A percentile compares a stretch with the other conserved stretches of the same genome.
Evolutionary conservation across 2,113 vertebrate species (phyloP).

Genomic region (Poeciliopsis turrubarensis): DNA sequence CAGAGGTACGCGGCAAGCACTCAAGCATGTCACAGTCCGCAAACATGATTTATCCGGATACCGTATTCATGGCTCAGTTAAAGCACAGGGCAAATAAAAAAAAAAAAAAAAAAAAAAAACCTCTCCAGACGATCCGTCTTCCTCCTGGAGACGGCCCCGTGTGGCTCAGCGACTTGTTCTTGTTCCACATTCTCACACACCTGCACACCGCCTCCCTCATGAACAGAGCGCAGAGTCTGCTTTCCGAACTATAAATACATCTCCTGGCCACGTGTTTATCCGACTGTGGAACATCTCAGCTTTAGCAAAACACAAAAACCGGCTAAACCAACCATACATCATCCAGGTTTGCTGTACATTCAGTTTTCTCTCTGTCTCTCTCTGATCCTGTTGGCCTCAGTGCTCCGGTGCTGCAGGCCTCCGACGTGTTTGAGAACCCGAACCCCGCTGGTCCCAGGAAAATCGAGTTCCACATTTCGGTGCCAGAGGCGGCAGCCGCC

Average conservation of each 20-base stretch:
- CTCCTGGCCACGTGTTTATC: slow-evolving; percentile 23
- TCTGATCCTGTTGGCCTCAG: slow-evolving; percentile 70
- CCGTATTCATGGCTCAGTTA: slow-evolving; percentile 40
- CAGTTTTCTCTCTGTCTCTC: slow-evolving; percentile 21
- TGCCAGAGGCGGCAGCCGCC: slow-evolving; percentile 77
- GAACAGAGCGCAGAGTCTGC: slow-evolving; percentile 31
- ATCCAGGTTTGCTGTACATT: slow-evolving; percentile 39
- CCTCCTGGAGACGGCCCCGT: slow-evolving; percentile 48
- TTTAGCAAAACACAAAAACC: slow-evolving; percentile 29
- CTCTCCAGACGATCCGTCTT: slow-evolving; percentile 40
- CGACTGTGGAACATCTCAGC: slow-evolving; percentile 47
- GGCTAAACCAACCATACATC: slow-evolving; percentile 8
- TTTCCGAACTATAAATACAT: slow-evolving; percentile 52
- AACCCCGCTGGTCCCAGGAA: slow-evolving; percentile 85
- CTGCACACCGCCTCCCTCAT: slow-evolving; percentile 37
- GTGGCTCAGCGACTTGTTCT: slow-evolving; percentile 17
- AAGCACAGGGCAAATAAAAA: slow-evolving; percentile 23
- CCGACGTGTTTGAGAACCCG: slow-evolving; percentile 94
- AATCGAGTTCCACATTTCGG: slow-evolving; percentile 93
- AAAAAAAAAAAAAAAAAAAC: no score
- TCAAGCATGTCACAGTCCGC: slow-evolving; percentile 57
- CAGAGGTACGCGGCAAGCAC: slow-evolving; percentile 83
- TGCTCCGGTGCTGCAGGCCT: slow-evolving; percentile 84
- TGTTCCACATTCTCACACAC: slow-evolving; percentile 27
- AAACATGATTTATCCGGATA: slow-evolving; percentile 35